Evolutionary conservation across 2,888 invertebrate genomes (phyloP), one percentile per base, ranked within the genome.

Genomic region (Ichneumoninae sp.): DNA sequence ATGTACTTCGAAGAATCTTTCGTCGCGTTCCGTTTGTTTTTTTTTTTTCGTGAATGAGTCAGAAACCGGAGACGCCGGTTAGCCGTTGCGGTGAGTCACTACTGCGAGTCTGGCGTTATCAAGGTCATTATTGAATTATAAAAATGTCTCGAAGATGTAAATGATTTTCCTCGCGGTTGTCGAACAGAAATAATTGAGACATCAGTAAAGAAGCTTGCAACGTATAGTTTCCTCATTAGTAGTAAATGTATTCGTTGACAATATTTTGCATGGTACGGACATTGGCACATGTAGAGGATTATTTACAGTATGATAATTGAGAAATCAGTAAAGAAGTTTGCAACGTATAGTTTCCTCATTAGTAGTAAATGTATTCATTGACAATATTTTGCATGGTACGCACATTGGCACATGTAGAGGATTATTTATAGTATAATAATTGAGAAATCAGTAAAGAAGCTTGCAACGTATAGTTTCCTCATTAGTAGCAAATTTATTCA

Each of bases 21-120:
- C 16, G n/a, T 13, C 6, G 13, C 57, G 33, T 5, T 57, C 26
- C 54, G 1, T 60, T 33, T n/a, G 7, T 78, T 22, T 26, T 36
- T 26, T 26, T 36, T 26, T 44, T 57, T 68, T 77, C 47, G 26
- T 44, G 22, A 44, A 68, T 68, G 76, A 57, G 52, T 78, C 70
- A 47, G n/a, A 68, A 78, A 22, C 19, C 68, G 19, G 44, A 3
- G 10, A 54, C 19, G 10, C 22, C 40, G 26, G 44, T 10, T 47
- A 40, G 26, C 57, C 10, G 16, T 77, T 57, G 6, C 16, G n/a
- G 10, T 77, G 77, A 68, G 68, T 77, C 77, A 77, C 54, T n/a
- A 19, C 30, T 30, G 16, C n/a, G 33, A 63, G 63, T 33, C 33
- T 1, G 30, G 13, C 30, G 16, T 13, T 63, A 30, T n/a, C 63